A percentile compares a stretch with the other conserved stretches of the same genome.
phyloP scores from a whole-genome alignment of 2,888 invertebrate species.

The Caenorhabditis macrosperma region DNA sequence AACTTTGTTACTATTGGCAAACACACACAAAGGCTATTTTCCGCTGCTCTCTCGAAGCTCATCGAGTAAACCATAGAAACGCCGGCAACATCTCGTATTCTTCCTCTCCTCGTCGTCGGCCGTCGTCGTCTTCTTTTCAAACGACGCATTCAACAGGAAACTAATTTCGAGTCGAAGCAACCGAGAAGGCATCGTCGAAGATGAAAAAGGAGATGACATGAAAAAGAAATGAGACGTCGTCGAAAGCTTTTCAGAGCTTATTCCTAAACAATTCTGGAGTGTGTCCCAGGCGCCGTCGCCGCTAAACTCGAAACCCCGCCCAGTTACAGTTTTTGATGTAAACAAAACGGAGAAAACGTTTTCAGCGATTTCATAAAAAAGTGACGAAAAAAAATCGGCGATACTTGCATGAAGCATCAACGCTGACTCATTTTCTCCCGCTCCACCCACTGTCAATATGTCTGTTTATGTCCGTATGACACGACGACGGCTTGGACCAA shows the following conservation, averaged over 20 bases:
- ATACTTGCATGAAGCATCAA: not conserved
- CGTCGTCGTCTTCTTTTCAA: slow-evolving; percentile 3
- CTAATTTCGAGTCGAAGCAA: slow-evolving; percentile 22
- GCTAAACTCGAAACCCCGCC: no score
- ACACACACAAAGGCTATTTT: slow-evolving; percentile 19
- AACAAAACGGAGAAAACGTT: no score
- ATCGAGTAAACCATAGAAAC: slow-evolving; percentile 12
- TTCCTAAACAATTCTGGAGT: no score
- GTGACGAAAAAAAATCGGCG: slow-evolving; percentile 1
- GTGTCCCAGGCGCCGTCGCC: no score
- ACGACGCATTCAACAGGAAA: slow-evolving; percentile 22
- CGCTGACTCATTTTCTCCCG: slow-evolving; percentile 3
- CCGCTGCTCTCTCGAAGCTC: not conserved
- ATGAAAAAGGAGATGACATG: slow-evolving; percentile 9
- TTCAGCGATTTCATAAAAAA: no score
- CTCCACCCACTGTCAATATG: not conserved
- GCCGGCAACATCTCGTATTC: not conserved
- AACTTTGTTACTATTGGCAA: slow-evolving; percentile 48
- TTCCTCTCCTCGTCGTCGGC: no score
- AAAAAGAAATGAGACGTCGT: not conserved
- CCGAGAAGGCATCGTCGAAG: not conserved
- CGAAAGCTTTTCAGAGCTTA: no score
- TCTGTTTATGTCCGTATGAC: not conserved
- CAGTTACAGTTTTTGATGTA: no score
- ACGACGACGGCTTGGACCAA: slow-evolving; percentile 10